Conservation (phyloP, 1,140 invertebrate species). For the Drosophila auraria region DNA sequence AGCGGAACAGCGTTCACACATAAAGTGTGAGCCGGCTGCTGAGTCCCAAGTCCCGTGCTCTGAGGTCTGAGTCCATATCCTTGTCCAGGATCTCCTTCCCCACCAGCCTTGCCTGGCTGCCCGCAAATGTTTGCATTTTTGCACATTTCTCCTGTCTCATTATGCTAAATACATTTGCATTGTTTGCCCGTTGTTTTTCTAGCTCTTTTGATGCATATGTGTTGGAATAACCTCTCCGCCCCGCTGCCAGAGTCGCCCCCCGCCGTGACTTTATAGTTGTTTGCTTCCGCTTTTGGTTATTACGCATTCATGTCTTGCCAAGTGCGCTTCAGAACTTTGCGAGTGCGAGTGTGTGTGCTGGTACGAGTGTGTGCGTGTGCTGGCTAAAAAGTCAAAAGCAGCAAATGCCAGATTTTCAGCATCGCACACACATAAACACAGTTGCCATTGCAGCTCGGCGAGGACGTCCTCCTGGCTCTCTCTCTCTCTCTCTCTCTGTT, state of each 20-base stretch:
- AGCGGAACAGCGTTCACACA: conserved; percentile 68
- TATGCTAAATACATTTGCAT: conserved; percentile 84
- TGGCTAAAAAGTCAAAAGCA: conserved; percentile 76
- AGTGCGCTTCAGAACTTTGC: conserved; percentile 80
- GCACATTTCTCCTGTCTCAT: conserved; percentile 83
- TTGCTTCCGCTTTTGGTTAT: conserved; percentile 82
- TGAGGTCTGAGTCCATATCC: conserved; percentile 52
- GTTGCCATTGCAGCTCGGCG: conserved; percentile 41
- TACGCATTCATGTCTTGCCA: conserved; percentile 82
- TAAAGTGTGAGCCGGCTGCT: conserved; percentile 67
- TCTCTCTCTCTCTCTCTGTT: background rate
- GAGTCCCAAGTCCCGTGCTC: conserved; percentile 31
- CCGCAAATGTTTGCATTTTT: conserved; percentile 82
- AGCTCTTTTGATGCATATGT: conserved; percentile 83
- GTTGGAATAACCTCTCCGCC: conserved; percentile 35
- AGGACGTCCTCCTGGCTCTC: background rate
- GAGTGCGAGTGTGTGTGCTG: conserved; percentile 21
- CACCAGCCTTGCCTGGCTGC: conserved; percentile 20
- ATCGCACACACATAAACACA: conserved; percentile 35
- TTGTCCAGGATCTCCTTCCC: conserved; percentile 27
- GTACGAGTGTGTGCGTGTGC: conserved; percentile 8
- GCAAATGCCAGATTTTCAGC: conserved; percentile 78
- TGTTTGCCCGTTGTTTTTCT: conserved; percentile 82
- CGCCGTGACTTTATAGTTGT: conserved; percentile 77
- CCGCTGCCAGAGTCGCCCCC: conserved; percentile 43